Evolutionary conservation across 2,113 vertebrate genomes (phyloP), one percentile per base, ranked within the genome.

Genomic region (Stigmatopora argus): DNA sequence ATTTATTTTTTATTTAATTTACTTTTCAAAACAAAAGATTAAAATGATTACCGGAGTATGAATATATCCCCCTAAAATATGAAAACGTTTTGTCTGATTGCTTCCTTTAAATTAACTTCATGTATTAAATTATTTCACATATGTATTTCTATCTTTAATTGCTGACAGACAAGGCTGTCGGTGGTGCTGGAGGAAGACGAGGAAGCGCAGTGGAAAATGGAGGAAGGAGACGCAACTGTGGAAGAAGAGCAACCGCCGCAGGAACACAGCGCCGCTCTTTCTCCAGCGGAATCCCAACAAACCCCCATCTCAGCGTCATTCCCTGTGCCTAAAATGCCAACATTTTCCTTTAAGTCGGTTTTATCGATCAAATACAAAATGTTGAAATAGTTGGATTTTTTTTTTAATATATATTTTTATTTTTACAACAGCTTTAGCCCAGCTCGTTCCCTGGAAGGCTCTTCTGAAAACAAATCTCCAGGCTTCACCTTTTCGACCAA

Each of bases 281-380:
- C 60, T 61, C 76, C 67, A 14, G 38, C 66, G 7, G 38, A 80
- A 72, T 49, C 45, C 38, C 52, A 70, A 60, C 77, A 78, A 69
- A 78, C 35, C 41, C 26, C 64, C 70, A 62, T 69, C 66, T 48
- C 65, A 31, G 26, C 65, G n/a, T 19, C 77, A 0, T 69, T 78
- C 38, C 48, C 69, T 26, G 60, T 38, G 7, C 66, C 78, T 41
- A 76, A 73, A 64, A 83, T 79, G 3, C 81, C 89, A 51, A 69
- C 73, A 1, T 90, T 90, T 62, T 41, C 74, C 49, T 85, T 90
- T 64, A 78, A 66, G 91, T 92, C 78, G 62, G 82, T 63, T 18
- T 34, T 5, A 67, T 23, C 31, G 34, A 44, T 35, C 15, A 10
- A 74, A 67, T 62, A 41, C 14, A 34, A 10, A 6, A 38, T 49